Base-by-base conservation (phyloP, 2,888 invertebrate species). In the Tubulanus polymorphus region DNA sequence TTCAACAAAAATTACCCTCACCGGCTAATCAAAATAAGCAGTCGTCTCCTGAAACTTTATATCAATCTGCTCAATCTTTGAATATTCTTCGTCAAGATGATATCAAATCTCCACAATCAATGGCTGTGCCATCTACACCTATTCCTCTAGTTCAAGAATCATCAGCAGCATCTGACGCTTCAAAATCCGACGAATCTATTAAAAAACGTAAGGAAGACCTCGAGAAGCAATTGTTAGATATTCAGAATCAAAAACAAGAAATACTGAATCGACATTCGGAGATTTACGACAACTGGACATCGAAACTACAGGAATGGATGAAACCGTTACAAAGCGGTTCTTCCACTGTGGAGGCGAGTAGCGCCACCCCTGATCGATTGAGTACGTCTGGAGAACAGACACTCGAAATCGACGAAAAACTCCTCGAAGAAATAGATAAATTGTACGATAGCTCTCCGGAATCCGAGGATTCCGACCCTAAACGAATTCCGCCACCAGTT, bases 211-310 rank as follows among this genome's bases (percentile, higher is more conserved):
- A 69, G 54, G 55, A 61, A 10, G 68, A 70, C 48, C 53, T 70
- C 5, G 51, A 61, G 30, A 45, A 60, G 6, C 70, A 72, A 51
- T 56, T 71, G 29, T 60, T 61, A 15, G 71, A 70, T 28, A 68
- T 70, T 20, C 69, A 70, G 58, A 51, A 58, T 45, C 70, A 71
- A 62, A 70, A 70, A 54, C 68, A 70, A 26, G 66, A 67, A 23
- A 3, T 26, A 6, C 48, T 26, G 3, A 20, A n/a, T n/a, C 48
- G 27, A 6, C 26, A n/a, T 3, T n/a, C 23, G 5, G 10, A 26
- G 23, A n/a, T 15, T n/a, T 27, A 47, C 15, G 48, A 47, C 23
- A n/a, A 47, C 26, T 27, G 27, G 48, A 26, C 48, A 12, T 27
- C n/a, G 27, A 47, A 47, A 20, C 23, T 26, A 20, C 48, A 47